Conservation (phyloP, 2,888 invertebrate species). For the Geophilus truncorum region DNA sequence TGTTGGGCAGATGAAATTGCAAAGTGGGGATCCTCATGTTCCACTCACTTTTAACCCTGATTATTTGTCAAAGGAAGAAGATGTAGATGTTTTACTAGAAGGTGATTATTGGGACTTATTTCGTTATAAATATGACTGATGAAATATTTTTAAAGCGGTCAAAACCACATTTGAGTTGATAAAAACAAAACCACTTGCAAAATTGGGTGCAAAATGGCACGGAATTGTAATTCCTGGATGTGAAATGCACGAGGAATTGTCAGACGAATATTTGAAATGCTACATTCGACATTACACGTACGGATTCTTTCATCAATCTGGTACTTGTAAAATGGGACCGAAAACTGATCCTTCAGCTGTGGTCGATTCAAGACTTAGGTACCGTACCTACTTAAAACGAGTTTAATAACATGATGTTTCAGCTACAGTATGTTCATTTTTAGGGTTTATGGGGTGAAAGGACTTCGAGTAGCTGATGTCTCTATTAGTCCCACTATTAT, state of each 20-base stretch:
- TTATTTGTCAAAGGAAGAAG: neutral
- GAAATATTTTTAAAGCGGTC: neutral
- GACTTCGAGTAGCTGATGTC: neutral
- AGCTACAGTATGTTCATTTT: too few relatives aligned
- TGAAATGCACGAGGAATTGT: constrained; percentile 13
- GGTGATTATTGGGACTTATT: too few relatives aligned
- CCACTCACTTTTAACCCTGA: neutral
- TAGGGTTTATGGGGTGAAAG: constrained; percentile 2
- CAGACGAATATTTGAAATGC: constrained; percentile 36
- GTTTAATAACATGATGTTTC: too few relatives aligned
- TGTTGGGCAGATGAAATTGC: neutral
- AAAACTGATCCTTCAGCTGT: constrained; percentile 34
- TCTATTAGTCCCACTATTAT: constrained; percentile 3
- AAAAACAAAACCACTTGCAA: neutral
- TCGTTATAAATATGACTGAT: too few relatives aligned
- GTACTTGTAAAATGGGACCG: constrained; percentile 34
- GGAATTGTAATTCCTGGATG: constrained; percentile 13
- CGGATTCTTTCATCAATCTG: too few relatives aligned
- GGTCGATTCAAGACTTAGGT: constrained; percentile 34
- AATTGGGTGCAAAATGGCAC: constrained; percentile 1
- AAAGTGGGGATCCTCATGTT: constrained; percentile 8
- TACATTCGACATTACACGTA: constrained; percentile 30
- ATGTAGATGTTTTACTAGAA: neutral
- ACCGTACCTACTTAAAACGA: too few relatives aligned
- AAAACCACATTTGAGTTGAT: neutral